Percentiles rank a stretch among this genome's conserved stretches.
Conservation (phyloP, 2,113 vertebrate species). For the Mixornis gularis region DNA sequence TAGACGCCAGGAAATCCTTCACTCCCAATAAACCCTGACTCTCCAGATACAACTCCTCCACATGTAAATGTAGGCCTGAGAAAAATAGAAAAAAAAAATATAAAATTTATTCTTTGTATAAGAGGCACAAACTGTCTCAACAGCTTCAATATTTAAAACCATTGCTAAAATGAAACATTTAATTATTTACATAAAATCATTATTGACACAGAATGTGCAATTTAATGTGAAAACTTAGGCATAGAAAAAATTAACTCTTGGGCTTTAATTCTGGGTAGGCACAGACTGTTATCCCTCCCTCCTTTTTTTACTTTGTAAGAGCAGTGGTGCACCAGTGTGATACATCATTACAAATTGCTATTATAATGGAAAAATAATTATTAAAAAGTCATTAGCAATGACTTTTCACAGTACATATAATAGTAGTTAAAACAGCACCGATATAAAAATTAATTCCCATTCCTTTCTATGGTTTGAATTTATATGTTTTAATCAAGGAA, state of each 20-base stretch:
- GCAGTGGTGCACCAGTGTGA: background rate
- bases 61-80: conserved; percentile 86
- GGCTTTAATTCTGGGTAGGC: background rate
- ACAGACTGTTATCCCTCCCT: background rate
- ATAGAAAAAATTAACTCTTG: background rate
- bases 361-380: background rate
- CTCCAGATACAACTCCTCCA: conserved; percentile 89
- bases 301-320: background rate
- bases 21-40: conserved; percentile 92
- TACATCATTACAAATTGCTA: background rate
- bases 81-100: conserved; percentile 9
- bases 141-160: background rate
- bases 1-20: conserved; percentile 98
- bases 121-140: background rate
- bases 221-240: background rate
- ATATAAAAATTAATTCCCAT: background rate
- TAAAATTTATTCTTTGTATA: background rate
- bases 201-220: background rate
- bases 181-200: background rate
- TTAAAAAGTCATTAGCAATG: background rate
- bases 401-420: background rate
- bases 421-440: background rate
- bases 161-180: background rate
- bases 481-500: background rate
- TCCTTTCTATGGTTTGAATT: background rate